A percentile compares a stretch with the other conserved stretches of the same genome.
Conservation (phyloP, 2,888 invertebrate genomes). For the Anticlea derivata region DNA sequence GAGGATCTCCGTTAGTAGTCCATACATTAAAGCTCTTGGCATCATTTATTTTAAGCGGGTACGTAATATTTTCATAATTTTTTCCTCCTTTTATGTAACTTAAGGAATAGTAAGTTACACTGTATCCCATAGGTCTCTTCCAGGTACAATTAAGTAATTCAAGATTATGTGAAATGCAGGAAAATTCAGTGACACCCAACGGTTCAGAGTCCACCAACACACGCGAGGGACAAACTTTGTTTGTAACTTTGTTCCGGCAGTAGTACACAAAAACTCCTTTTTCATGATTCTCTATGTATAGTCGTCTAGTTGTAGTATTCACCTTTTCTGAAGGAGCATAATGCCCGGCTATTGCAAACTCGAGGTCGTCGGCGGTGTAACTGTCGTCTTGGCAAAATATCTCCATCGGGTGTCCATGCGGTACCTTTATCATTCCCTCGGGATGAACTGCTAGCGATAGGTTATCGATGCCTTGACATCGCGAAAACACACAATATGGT, state of each 20-base stretch:
- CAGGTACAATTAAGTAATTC: constrained; percentile 90
- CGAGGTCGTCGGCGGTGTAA: constrained; percentile 65
- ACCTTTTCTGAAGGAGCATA: constrained; percentile 69
- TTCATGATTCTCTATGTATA: constrained; percentile 81
- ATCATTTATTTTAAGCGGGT: constrained; percentile 3
- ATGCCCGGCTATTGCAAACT: constrained; percentile 55
- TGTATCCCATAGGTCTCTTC: constrained; percentile 80
- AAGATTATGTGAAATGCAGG: constrained; percentile 89
- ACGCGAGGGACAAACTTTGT: constrained; percentile 53
- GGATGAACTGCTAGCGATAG: constrained; percentile 71
- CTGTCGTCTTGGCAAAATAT: constrained; percentile 84
- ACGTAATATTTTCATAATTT: constrained; percentile 35
- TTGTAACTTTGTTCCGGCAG: constrained; percentile 70
- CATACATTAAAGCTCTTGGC: constrained; percentile 53
- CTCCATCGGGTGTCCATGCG: constrained; percentile 84
- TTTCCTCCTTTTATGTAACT: constrained; percentile 49
- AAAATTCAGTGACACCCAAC: constrained; percentile 86
- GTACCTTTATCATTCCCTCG: constrained; percentile 80
- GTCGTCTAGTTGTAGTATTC: constrained; percentile 85
- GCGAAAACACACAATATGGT: not conserved
- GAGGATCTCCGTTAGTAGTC: constrained; percentile 52
- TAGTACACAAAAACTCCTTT: constrained; percentile 78
- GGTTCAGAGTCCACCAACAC: constrained; percentile 83
- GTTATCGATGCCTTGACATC: constrained; percentile 40
- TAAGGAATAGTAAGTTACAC: constrained; percentile 51